phyloP scores from a whole-genome alignment of 1,140 invertebrate genomes.

The Heliconius melpomene region DNA sequence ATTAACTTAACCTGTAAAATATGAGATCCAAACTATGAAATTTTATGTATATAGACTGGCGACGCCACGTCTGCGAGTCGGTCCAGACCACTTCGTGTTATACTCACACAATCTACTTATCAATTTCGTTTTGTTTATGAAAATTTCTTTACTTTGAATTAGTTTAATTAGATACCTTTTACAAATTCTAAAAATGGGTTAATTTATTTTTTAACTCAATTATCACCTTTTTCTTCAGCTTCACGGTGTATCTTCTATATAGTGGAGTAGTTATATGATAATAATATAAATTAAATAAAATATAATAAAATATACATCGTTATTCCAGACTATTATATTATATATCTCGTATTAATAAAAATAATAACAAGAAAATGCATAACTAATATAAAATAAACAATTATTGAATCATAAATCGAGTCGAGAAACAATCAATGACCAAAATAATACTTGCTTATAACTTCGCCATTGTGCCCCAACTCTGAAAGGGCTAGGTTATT shows the following conservation, averaged over 20 bases:
- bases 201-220: no score
- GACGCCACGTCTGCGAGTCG: neutral
- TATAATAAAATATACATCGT: neutral
- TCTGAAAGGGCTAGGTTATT: constrained; percentile 30
- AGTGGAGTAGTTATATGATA: no score
- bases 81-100: neutral
- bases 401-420: neutral
- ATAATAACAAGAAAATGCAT: no score
- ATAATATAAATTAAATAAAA: no score
- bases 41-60: neutral
- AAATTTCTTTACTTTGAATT: neutral
- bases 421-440: constrained; percentile 19
- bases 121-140: neutral
- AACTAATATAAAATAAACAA: neutral
- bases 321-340: no score
- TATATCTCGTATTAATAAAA: no score
- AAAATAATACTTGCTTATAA: constrained; percentile 23
- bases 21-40: neutral
- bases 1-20: neutral
- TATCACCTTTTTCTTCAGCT: no score
- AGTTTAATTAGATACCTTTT: neutral
- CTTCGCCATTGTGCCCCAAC: constrained; percentile 26
- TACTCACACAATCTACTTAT: neutral
- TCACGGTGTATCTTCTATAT: no score
- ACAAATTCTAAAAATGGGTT: no score